phyloP scores from a whole-genome alignment of 2,797 vertebrate species.

The Trichosurus vulpecula region DNA sequence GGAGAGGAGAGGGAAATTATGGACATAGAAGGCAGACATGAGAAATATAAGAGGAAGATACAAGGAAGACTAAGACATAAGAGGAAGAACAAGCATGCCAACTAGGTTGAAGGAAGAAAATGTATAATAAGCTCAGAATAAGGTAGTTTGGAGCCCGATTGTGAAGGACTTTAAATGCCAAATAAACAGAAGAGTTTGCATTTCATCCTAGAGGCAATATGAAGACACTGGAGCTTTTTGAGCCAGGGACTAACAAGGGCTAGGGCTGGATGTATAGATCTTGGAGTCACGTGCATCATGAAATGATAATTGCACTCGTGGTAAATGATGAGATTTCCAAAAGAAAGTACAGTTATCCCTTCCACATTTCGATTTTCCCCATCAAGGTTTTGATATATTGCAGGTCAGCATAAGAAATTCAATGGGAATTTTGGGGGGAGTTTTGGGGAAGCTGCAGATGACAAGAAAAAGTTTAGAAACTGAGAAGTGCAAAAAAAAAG shows the following conservation, averaged over 20 bases:
- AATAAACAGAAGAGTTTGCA: neutral
- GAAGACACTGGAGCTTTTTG: neutral
- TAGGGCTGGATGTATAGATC: neutral
- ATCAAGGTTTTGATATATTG: neutral
- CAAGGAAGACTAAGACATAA: no score
- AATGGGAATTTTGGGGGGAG: neutral
- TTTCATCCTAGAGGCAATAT: neutral
- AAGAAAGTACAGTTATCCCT: neutral
- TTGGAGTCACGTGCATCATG: neutral
- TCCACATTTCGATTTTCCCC: neutral
- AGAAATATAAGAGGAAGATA: neutral
- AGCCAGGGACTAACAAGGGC: neutral
- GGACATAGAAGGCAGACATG: neutral
- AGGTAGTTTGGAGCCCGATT: neutral
- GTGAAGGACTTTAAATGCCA: neutral
- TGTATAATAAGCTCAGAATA: neutral
- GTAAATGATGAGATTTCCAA: neutral
- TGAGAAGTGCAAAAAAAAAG: neutral
- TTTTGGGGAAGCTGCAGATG: neutral
- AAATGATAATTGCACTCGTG: neutral
- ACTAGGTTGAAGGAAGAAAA: neutral
- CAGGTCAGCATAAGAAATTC: neutral
- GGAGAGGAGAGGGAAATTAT: neutral
- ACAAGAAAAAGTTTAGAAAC: neutral
- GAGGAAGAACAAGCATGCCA: neutral